A percentile compares a stretch with the other conserved stretches of the same genome.
These are phyloP conservation scores for Turritopsis rubra DNA, from an alignment of 30 jellyfish, hydroid and myxozoan species.

Conservation along the genomic window DNA sequence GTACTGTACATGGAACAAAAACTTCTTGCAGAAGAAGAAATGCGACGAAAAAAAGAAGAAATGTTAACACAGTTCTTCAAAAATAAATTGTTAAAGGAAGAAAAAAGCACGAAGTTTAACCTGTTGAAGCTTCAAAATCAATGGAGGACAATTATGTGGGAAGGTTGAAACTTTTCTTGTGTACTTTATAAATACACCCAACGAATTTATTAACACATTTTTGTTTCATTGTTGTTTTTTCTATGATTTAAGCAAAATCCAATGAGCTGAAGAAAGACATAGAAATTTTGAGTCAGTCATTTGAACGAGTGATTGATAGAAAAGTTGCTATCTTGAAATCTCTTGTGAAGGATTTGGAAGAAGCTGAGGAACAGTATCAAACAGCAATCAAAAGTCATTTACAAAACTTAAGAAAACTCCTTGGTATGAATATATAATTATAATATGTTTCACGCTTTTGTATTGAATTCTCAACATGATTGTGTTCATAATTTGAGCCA, in stretches of 20 bases:
- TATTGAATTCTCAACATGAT: not conserved
- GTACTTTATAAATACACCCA: no score
- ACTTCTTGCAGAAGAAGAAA: slow-evolving; percentile 78
- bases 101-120: slow-evolving; percentile 64
- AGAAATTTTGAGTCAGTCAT: slow-evolving; percentile 91
- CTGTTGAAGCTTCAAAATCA: slow-evolving; percentile 68
- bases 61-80: slow-evolving; percentile 76
- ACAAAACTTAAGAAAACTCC: slow-evolving; percentile 61
- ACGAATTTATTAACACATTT: no score
- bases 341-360: slow-evolving; percentile 83
- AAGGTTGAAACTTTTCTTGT: slow-evolving; percentile 40
- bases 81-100: slow-evolving; percentile 84
- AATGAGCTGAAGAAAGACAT: slow-evolving; percentile 78
- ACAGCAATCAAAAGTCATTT: slow-evolving; percentile 85
- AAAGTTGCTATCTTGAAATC: slow-evolving; percentile 90
- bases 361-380: slow-evolving; percentile 97
- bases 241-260: slow-evolving; percentile 59
- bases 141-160: slow-evolving; percentile 96
- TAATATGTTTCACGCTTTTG: no score
- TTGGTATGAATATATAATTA: slow-evolving; percentile 36
- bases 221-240: not conserved
- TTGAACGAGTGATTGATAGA: slow-evolving; percentile 86
- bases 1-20: slow-evolving; percentile 77
- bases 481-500: not conserved
- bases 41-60: slow-evolving; percentile 78